Conservation (phyloP, 2,888 invertebrate genomes). For the Leptinotarsa tumamoca region DNA sequence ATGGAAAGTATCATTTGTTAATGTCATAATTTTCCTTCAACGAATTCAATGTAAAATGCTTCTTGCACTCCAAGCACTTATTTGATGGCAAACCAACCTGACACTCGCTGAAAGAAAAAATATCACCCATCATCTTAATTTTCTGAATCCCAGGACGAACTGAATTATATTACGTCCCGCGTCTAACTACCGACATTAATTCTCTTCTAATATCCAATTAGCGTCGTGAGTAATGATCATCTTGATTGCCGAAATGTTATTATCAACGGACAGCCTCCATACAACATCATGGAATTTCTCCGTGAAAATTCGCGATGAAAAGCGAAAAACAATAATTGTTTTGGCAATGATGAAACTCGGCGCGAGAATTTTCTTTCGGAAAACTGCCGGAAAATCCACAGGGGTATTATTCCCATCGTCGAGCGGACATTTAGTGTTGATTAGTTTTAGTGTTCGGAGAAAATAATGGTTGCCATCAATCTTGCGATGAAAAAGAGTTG, state of each 20-base stretch:
- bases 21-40: no score
- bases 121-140: background rate
- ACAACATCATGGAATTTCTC: background rate
- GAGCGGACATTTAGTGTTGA: constrained; percentile 16
- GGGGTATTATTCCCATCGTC: constrained; percentile 6
- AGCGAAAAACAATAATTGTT: constrained; percentile 19
- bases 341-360: constrained; percentile 14
- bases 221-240: constrained; percentile 10
- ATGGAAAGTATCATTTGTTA: no score
- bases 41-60: no score
- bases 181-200: constrained; percentile 3
- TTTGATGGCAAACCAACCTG: background rate
- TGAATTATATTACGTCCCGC: constrained; percentile 2
- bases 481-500: constrained; percentile 1
- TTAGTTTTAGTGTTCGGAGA: constrained; percentile 11
- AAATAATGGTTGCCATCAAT: constrained; percentile 15
- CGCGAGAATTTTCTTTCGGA: constrained; percentile 5
- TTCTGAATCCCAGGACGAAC: background rate
- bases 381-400: constrained; percentile 16
- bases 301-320: constrained; percentile 7
- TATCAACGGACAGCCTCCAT: constrained; percentile 1
- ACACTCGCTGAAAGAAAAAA: background rate
- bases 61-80: background rate
- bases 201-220: constrained; percentile 16
- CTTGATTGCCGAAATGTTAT: constrained; percentile 7